These are phyloP conservation scores for Vidua macroura DNA, from an alignment of 2,113 vertebrate genomes.

Conservation along the genomic window DNA sequence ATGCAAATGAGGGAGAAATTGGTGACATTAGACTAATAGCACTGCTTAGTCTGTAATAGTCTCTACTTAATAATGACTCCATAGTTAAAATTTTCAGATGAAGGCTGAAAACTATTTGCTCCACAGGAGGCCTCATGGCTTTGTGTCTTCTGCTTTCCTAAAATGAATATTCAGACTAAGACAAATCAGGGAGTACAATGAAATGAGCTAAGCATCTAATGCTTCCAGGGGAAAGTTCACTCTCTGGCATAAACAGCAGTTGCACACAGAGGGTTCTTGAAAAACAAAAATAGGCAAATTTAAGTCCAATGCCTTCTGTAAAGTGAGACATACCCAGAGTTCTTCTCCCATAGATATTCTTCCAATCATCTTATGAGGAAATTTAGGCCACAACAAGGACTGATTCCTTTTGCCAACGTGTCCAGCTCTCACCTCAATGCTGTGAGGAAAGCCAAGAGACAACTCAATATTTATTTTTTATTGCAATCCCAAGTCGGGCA, in stretches of 20 bases:
- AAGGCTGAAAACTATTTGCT: neutral
- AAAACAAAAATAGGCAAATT: neutral
- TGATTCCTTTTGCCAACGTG: neutral
- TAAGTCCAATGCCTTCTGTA: neutral
- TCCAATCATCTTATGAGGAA: neutral
- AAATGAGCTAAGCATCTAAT: neutral
- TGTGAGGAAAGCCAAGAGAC: neutral
- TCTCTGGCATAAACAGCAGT: neutral
- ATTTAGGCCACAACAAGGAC: neutral
- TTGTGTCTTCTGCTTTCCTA: neutral
- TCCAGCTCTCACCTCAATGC: neutral
- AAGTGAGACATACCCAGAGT: neutral
- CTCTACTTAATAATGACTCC: neutral
- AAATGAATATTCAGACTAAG: neutral
- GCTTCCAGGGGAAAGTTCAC: neutral
- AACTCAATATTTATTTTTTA: neutral
- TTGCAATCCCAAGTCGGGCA: neutral
- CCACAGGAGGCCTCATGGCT: neutral
- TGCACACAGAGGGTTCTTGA: neutral
- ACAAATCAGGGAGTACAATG: neutral
- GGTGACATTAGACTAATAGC: neutral
- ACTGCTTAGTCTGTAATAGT: neutral
- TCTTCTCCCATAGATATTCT: neutral
- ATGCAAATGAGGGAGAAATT: neutral
- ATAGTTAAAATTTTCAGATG: neutral